Evolutionary conservation across 2,888 invertebrate genomes (phyloP).

Genomic region (Caenorhabditis panamensis): DNA sequence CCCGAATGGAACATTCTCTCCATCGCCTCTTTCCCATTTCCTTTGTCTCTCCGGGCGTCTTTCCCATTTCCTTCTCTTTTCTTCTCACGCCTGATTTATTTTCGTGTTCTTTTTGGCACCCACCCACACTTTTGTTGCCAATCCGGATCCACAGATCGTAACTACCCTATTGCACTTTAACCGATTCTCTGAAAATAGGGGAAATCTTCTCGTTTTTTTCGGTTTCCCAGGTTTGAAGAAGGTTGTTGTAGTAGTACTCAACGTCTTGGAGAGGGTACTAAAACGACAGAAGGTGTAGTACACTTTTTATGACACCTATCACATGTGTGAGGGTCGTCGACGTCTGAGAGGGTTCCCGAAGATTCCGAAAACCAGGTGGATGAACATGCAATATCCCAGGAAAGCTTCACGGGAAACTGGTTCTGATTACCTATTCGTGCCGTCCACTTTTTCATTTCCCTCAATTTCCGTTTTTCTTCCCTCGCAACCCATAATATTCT

Average conservation of each 20-base stretch:
- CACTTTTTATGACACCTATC: constrained; percentile 55
- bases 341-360: constrained; percentile 1
- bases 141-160: background rate
- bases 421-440: background rate
- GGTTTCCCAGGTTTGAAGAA: constrained; percentile 8
- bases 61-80: background rate
- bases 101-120: constrained; percentile 17
- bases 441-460: background rate
- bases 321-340: constrained; percentile 14
- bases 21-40: background rate
- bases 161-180: background rate
- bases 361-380: too few relatives aligned
- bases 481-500: background rate
- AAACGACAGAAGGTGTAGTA: constrained; percentile 44
- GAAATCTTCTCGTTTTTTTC: too few relatives aligned
- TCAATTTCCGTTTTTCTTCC: background rate
- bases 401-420: background rate
- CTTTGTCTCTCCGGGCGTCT: constrained; percentile 14
- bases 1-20: background rate
- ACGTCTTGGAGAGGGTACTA: constrained; percentile 12
- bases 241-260: background rate
- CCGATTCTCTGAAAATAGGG: too few relatives aligned
- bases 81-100: constrained; percentile 47
- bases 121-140: constrained; percentile 3
- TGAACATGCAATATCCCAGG: background rate